Evolutionary conservation across 2,113 vertebrate genomes (phyloP).

Genomic region (Chloropsis cyanopogon): DNA sequence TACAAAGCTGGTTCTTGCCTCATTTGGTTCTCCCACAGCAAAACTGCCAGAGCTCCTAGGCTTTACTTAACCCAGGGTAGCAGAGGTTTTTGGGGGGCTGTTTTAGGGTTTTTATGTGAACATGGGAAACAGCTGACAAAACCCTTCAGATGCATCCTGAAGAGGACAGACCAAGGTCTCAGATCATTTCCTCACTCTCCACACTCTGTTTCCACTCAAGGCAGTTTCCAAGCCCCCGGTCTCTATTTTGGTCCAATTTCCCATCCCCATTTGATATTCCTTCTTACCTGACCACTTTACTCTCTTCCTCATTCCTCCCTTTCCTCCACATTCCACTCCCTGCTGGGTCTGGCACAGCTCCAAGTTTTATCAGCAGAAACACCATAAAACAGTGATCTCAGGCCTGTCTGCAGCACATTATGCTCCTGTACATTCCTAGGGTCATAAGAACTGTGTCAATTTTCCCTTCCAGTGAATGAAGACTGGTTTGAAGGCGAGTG

Average conservation of each 20-base stretch:
- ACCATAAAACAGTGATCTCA: not conserved
- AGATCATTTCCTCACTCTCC: not conserved
- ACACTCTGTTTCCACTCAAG: not conserved
- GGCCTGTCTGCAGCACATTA: not conserved
- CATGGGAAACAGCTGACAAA: not conserved
- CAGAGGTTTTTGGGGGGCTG: not conserved
- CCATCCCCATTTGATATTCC: not conserved
- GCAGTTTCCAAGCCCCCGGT: not conserved
- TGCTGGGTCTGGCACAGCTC: not conserved
- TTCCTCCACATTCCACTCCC: not conserved
- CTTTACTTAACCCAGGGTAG: not conserved
- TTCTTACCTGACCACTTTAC: not conserved
- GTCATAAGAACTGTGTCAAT: not conserved
- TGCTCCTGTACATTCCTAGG: not conserved
- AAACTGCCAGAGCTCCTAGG: not conserved
- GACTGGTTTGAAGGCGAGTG: constrained; percentile 92
- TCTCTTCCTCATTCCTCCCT: not conserved
- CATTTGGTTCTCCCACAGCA: not conserved
- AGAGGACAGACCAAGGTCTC: not conserved
- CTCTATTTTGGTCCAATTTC: not conserved
- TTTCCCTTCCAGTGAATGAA: constrained; percentile 82
- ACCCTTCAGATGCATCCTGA: not conserved
- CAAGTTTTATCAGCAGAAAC: not conserved
- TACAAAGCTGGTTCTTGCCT: not conserved
- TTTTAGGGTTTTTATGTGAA: not conserved